Evolutionary conservation across 2,797 vertebrate species (phyloP).

Genomic region (Pangasius larnaudii): DNA sequence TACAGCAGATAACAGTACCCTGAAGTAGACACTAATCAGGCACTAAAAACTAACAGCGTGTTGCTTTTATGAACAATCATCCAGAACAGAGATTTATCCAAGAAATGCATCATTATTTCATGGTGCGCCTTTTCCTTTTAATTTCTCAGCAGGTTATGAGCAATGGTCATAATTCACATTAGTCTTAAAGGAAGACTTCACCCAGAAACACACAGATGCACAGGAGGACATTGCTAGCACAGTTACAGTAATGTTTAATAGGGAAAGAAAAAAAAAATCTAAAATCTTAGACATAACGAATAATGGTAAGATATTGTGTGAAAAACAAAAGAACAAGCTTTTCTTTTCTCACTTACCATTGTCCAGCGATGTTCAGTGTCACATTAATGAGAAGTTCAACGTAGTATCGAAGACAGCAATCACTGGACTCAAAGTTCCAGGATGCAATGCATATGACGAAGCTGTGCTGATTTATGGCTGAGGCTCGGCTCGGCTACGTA

Average conservation of each 20-base stretch:
- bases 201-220: not conserved
- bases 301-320: not conserved
- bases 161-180: not conserved
- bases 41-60: not conserved
- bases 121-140: not conserved
- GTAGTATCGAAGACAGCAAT: not conserved
- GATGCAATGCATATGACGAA: not conserved
- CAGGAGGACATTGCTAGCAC: too few relatives aligned
- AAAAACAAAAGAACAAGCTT: not conserved
- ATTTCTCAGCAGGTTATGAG: not conserved
- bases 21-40: not conserved
- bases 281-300: not conserved
- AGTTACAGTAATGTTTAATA: too few relatives aligned
- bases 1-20: not conserved
- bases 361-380: not conserved
- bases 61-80: not conserved
- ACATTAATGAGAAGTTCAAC: not conserved
- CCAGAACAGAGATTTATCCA: not conserved
- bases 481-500: not conserved
- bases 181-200: not conserved
- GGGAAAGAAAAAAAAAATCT: too few relatives aligned
- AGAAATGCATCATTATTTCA: not conserved
- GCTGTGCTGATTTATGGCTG: not conserved
- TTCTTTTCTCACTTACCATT: conserved; percentile 1
- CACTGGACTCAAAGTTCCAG: not conserved